These are phyloP conservation scores for Dinothrombium tinctorium DNA, from an alignment of 1,140 invertebrate species.

Conservation along the genomic window DNA sequence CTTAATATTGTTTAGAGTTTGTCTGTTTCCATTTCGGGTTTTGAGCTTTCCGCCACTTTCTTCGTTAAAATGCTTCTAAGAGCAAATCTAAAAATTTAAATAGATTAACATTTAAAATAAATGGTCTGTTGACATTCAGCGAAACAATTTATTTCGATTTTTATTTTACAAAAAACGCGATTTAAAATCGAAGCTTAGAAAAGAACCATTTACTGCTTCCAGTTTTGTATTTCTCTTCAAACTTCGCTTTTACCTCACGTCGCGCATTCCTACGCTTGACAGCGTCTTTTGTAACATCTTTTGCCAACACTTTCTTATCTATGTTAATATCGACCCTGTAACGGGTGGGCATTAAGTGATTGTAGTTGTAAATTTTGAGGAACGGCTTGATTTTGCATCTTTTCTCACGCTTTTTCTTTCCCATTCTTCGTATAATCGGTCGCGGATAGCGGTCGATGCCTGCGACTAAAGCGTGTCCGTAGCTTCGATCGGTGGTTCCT, in stretches of 20 bases:
- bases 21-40: too few species aligned
- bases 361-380: slow-evolving; percentile 85
- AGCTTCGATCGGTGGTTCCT: slow-evolving; percentile 78
- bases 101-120: too few species aligned
- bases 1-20: too few species aligned
- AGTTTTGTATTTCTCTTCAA: slow-evolving; percentile 85
- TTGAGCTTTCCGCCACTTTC: too few species aligned
- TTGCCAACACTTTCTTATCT: slow-evolving; percentile 58
- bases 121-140: too few species aligned
- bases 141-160: too few species aligned
- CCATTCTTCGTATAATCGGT: slow-evolving; percentile 87
- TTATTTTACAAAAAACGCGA: too few species aligned
- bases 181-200: slow-evolving; percentile 95
- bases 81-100: too few species aligned
- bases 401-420: slow-evolving; percentile 85
- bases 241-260: slow-evolving; percentile 75
- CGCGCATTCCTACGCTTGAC: slow-evolving; percentile 80
- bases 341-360: slow-evolving; percentile 93
- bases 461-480: slow-evolving; percentile 87
- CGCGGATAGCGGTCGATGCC: slow-evolving; percentile 91
- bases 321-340: slow-evolving; percentile 74
- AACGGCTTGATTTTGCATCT: slow-evolving; percentile 95
- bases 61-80: too few species aligned
- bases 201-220: slow-evolving; percentile 99
- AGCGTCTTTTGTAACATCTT: slow-evolving; percentile 79